These are phyloP conservation scores for Hippocampus mohnikei DNA, from an alignment of 2,113 vertebrate genomes.

Conservation along the genomic window DNA sequence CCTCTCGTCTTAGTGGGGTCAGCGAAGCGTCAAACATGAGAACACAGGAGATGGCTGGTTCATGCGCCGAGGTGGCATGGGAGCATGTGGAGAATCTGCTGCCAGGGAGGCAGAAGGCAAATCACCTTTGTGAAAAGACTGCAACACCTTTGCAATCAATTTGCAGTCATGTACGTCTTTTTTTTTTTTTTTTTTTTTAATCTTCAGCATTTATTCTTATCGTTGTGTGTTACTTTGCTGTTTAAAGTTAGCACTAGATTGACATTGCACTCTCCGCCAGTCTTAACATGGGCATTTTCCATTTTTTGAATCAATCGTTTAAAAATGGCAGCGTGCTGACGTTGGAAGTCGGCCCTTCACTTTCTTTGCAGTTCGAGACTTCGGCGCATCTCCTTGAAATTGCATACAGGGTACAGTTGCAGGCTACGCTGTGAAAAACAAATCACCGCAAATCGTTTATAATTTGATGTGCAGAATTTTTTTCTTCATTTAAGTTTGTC, in stretches of 20 bases:
- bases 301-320: too few relatives aligned
- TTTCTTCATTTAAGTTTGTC: too few relatives aligned
- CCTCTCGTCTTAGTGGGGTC: conserved; percentile 17
- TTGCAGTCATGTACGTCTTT: not conserved
- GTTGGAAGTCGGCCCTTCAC: too few relatives aligned
- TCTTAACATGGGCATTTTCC: not conserved
- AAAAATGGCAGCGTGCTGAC: too few relatives aligned
- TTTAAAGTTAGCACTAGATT: too few relatives aligned
- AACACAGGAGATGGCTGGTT: conserved; percentile 13
- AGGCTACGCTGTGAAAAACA: too few relatives aligned
- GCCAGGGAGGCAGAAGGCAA: conserved; percentile 4
- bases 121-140: not conserved
- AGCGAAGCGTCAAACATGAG: conserved; percentile 6
- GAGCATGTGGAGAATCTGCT: conserved; percentile 13
- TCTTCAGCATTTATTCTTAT: not conserved
- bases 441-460: too few relatives aligned
- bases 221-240: too few relatives aligned
- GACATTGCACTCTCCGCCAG: not conserved
- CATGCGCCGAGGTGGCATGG: conserved; percentile 27
- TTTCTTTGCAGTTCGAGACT: too few relatives aligned
- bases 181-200: not conserved
- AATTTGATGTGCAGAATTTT: too few relatives aligned
- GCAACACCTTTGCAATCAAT: not conserved
- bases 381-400: too few relatives aligned
- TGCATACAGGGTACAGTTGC: too few relatives aligned